Evolutionary conservation across 1,140 invertebrate genomes (phyloP).

Genomic region (Agrilus planipennis): DNA sequence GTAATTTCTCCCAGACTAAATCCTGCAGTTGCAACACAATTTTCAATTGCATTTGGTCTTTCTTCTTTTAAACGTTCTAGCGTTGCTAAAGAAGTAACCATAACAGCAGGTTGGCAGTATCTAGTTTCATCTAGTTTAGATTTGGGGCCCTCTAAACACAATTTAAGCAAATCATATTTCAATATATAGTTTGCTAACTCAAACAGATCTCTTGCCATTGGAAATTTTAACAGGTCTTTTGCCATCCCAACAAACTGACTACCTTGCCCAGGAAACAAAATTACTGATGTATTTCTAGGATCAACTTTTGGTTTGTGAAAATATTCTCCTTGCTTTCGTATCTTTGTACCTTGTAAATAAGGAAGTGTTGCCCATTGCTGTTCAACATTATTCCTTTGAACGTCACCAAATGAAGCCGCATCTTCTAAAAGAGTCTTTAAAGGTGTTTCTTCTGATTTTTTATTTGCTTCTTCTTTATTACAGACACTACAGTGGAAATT

Average conservation of each 20-base stretch:
- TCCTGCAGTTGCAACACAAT: slow-evolving; percentile 73
- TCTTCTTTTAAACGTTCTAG: slow-evolving; percentile 70
- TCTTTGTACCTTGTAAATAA: slow-evolving; percentile 37
- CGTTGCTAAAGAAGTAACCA: slow-evolving; percentile 82
- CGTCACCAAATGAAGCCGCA: slow-evolving; percentile 42
- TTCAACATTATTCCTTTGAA: slow-evolving; percentile 30
- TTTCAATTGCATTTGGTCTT: slow-evolving; percentile 60
- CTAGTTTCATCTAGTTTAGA: slow-evolving; percentile 66
- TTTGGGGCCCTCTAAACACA: slow-evolving; percentile 79
- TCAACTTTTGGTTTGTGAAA: slow-evolving; percentile 37
- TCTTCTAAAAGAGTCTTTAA: slow-evolving; percentile 44
- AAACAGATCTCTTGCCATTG: slow-evolving; percentile 70
- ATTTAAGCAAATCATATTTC: slow-evolving; percentile 70
- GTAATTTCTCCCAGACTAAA: slow-evolving; percentile 94
- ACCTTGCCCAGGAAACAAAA: slow-evolving; percentile 90
- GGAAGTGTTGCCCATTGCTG: slow-evolving; percentile 50
- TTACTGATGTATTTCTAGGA: slow-evolving; percentile 54
- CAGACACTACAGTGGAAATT: slow-evolving; percentile 24
- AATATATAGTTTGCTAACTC: slow-evolving; percentile 75
- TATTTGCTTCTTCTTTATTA: background rate
- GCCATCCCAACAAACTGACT: slow-evolving; percentile 85
- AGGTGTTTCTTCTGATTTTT: slow-evolving; percentile 23
- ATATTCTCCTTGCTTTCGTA: slow-evolving; percentile 27
- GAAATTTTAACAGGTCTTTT: slow-evolving; percentile 58
- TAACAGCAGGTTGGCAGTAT: slow-evolving; percentile 77